Percentiles rank a stretch among this genome's conserved stretches.
Evolutionary conservation across 1,140 invertebrate genomes (phyloP).

Genomic region (Camponotus floridanus): DNA sequence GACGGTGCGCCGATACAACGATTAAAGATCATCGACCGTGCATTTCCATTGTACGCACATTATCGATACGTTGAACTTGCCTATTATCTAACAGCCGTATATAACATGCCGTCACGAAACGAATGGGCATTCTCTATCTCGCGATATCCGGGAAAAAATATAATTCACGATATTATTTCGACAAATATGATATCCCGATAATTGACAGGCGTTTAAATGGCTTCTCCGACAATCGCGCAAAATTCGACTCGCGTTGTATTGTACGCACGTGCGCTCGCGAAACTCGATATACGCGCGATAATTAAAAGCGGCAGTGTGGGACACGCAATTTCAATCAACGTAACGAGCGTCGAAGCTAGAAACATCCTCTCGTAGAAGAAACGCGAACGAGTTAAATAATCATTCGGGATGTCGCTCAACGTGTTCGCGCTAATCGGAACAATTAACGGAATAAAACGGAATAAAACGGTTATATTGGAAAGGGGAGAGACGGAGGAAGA

Average conservation of each 20-base stretch:
- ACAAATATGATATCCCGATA: conserved; percentile 27
- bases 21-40: conserved; percentile 51
- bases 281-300: conserved; percentile 43
- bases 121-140: background rate
- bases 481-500: background rate
- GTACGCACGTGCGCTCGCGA: background rate
- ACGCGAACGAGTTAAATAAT: conserved; percentile 33
- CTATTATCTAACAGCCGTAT: too few species aligned
- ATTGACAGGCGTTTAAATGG: conserved; percentile 55
- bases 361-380: conserved; percentile 27
- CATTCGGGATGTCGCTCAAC: background rate
- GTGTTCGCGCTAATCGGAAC: conserved; percentile 39
- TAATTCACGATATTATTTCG: conserved; percentile 42
- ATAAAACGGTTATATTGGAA: background rate
- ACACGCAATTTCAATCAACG: conserved; percentile 37
- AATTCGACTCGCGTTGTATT: conserved; percentile 22
- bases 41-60: background rate
- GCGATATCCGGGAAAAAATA: conserved; percentile 4
- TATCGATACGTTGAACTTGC: background rate
- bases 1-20: conserved; percentile 46
- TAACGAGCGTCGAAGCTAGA: background rate
- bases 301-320: conserved; percentile 48
- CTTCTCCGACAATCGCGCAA: conserved; percentile 21
- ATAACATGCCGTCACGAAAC: too few species aligned
- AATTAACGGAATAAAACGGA: conserved; percentile 49